These are phyloP conservation scores for Alethe diademata DNA, from an alignment of 2,113 vertebrate species.

Conservation along the genomic window DNA sequence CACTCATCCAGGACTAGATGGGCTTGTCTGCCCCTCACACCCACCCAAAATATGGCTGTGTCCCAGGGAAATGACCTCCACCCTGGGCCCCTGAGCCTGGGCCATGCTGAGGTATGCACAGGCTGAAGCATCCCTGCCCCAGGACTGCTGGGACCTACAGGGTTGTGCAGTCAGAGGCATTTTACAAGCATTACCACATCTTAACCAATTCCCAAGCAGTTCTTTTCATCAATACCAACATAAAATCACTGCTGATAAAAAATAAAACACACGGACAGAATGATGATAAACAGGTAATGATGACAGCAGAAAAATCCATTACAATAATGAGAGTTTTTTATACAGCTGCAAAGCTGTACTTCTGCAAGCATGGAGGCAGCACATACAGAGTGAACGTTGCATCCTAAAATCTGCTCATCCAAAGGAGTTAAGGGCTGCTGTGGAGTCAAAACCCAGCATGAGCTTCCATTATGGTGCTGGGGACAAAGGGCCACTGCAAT, in stretches of 20 bases:
- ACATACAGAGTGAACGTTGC: neutral
- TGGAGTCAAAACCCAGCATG: neutral
- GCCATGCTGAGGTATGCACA: neutral
- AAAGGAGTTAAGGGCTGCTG: neutral
- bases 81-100: neutral
- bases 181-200: neutral
- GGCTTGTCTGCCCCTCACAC: neutral
- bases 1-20: neutral
- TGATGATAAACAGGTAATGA: neutral
- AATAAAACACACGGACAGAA: neutral
- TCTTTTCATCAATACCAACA: neutral
- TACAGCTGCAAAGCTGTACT: neutral
- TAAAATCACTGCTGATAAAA: neutral
- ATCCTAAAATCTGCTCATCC: neutral
- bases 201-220: neutral
- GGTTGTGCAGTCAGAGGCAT: neutral
- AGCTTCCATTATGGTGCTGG: neutral
- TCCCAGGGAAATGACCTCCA: neutral
- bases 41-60: neutral
- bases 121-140: neutral
- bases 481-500: neutral
- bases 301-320: neutral
- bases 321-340: neutral
- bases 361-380: neutral
- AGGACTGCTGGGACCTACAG: rapidly evolving